Conservation (phyloP, 2,797 vertebrate species). For the Protosalanx chinensis region DNA sequence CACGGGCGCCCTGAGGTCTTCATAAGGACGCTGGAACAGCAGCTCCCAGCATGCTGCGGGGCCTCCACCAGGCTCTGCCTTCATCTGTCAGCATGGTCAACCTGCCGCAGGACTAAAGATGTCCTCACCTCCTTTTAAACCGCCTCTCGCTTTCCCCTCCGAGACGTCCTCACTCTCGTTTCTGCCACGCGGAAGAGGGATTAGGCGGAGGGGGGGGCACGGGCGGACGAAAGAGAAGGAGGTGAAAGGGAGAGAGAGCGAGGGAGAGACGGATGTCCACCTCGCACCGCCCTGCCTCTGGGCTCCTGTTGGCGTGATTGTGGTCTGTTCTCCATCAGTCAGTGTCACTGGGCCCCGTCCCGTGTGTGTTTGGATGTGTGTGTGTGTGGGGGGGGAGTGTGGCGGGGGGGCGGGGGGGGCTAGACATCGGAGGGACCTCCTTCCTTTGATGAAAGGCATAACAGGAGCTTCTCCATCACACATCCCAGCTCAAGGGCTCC, state of each 20-base stretch:
- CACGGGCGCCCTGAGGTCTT: background rate
- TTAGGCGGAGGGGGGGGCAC: background rate
- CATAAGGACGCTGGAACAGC: background rate
- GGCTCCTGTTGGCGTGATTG: constrained; percentile 26
- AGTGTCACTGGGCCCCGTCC: constrained; percentile 26
- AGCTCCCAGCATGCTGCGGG: background rate
- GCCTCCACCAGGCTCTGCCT: background rate
- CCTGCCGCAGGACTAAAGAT: constrained; percentile 43
- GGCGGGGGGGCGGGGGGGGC: constrained; percentile 4
- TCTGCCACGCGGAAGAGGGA: background rate
- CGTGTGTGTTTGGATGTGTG: background rate
- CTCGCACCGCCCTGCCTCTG: constrained; percentile 21
- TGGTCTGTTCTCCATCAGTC: constrained; percentile 39
- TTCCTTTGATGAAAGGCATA: constrained; percentile 49
- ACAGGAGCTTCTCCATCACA: constrained; percentile 47
- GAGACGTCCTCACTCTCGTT: constrained; percentile 25
- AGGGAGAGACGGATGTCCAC: constrained; percentile 15
- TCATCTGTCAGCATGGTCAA: constrained; percentile 52
- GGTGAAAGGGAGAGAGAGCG: background rate
- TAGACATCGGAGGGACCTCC: background rate
- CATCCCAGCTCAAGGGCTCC: constrained; percentile 11
- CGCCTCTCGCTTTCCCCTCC: constrained; percentile 36
- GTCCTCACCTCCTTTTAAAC: constrained; percentile 50
- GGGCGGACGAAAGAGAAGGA: background rate
- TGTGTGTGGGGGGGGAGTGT: constrained; percentile 6